phyloP scores from a whole-genome alignment of 1,140 invertebrate species.

The Belonocnema kinseyi region DNA sequence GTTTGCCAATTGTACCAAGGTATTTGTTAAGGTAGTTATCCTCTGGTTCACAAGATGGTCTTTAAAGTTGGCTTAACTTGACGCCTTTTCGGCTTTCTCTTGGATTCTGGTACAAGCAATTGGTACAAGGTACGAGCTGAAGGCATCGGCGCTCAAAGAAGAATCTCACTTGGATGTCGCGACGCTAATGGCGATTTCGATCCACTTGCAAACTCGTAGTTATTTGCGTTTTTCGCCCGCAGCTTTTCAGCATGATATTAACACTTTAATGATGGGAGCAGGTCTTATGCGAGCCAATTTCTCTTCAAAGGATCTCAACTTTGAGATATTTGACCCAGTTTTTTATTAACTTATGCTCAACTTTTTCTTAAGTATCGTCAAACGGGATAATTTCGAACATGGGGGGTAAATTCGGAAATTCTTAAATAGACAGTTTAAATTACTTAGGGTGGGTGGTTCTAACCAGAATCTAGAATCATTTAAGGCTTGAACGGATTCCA shows the following conservation, averaged over 20 bases:
- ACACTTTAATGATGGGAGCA: not conserved
- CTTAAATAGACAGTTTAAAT: no score
- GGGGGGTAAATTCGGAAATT: no score
- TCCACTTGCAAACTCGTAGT: conserved; percentile 12
- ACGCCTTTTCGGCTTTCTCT: conserved; percentile 8
- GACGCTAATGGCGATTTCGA: conserved; percentile 3
- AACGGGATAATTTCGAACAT: no score
- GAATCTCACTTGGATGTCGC: conserved; percentile 1
- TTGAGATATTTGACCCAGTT: not conserved
- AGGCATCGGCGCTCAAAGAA: not conserved
- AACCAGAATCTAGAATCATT: no score
- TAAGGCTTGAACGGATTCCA: no score
- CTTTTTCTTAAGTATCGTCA: not conserved
- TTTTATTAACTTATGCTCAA: not conserved
- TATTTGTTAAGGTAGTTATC: conserved; percentile 10
- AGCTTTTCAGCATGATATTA: conserved; percentile 13
- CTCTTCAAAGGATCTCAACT: not conserved
- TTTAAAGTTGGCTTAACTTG: not conserved
- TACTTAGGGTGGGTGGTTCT: no score
- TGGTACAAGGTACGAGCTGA: not conserved
- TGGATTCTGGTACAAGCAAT: not conserved
- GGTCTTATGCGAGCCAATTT: not conserved
- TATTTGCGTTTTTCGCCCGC: conserved; percentile 9
- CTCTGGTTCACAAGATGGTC: not conserved
- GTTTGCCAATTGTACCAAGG: not conserved